phyloP scores from a whole-genome alignment of 2,797 vertebrate species.

The Falco cherrug region DNA sequence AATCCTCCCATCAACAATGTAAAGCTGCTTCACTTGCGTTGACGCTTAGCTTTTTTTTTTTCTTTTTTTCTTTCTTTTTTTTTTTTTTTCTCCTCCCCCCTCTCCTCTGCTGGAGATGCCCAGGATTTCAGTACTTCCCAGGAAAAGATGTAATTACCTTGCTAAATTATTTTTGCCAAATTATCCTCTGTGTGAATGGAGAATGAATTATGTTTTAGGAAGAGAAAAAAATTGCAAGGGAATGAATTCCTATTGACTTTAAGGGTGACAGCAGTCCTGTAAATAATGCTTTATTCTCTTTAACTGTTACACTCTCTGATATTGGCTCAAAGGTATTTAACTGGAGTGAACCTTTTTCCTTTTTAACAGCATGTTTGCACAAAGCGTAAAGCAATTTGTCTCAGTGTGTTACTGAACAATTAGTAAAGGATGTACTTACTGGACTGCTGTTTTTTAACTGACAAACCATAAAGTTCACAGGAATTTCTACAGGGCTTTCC shows the following conservation, averaged over 20 bases:
- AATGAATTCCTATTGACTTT: slow-evolving; percentile 57
- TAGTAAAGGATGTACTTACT: background rate
- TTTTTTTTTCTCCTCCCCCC: background rate
- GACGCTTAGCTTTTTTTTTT: background rate
- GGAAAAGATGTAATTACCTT: slow-evolving; percentile 1
- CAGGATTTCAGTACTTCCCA: background rate
- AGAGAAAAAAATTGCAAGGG: slow-evolving; percentile 57
- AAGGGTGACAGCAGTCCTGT: slow-evolving; percentile 21
- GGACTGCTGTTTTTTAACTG: background rate
- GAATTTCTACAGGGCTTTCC: background rate
- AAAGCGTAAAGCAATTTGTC: background rate
- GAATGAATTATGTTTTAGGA: slow-evolving; percentile 54
- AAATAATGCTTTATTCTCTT: slow-evolving; percentile 46
- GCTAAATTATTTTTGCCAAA: background rate
- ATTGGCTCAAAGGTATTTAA: background rate
- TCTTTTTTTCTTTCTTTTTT: no score
- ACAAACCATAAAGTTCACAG: background rate
- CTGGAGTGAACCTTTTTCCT: background rate
- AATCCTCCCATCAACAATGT: background rate
- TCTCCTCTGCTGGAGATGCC: background rate
- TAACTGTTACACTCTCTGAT: background rate
- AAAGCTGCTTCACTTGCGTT: slow-evolving; percentile 26
- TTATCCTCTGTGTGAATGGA: background rate
- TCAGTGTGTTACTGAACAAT: slow-evolving; percentile 1
- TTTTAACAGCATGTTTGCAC: background rate